Conservation (phyloP, 2,888 invertebrate species). For the Rambutsinella grinnellia region DNA sequence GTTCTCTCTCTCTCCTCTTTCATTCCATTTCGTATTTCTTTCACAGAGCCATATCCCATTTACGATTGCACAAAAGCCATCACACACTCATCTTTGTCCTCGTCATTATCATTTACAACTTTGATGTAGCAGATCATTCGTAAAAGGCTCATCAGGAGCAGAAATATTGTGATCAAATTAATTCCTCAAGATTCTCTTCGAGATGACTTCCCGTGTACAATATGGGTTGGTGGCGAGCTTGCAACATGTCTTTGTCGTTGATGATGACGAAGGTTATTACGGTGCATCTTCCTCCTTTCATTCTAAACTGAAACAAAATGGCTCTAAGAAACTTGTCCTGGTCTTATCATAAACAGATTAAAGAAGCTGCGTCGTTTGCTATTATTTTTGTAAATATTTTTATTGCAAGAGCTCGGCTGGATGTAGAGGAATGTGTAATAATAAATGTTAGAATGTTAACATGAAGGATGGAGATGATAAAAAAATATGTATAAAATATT, state of each 20-base stretch:
- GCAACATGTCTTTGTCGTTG: not conserved
- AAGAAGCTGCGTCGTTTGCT: too few species aligned
- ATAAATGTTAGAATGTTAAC: too few species aligned
- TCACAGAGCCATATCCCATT: slow-evolving; percentile 7
- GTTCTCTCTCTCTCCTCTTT: slow-evolving; percentile 8
- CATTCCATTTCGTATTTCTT: slow-evolving; percentile 38
- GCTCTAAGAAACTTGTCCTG: too few species aligned
- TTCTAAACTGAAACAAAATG: too few species aligned
- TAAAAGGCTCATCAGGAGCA: slow-evolving; percentile 8
- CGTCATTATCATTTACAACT: slow-evolving; percentile 5
- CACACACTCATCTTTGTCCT: slow-evolving; percentile 44
- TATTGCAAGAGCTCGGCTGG: too few species aligned
- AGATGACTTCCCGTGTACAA: not conserved
- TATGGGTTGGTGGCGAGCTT: not conserved
- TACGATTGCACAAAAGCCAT: slow-evolving; percentile 30
- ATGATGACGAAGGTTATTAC: slow-evolving; percentile 37
- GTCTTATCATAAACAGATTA: too few species aligned
- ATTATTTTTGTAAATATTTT: too few species aligned
- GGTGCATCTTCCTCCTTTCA: slow-evolving; percentile 19
- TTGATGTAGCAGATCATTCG: not conserved
- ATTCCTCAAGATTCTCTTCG: slow-evolving; percentile 5
- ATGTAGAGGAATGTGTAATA: too few species aligned
- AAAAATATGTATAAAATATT: too few species aligned
- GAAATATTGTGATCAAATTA: slow-evolving; percentile 11
- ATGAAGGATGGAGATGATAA: too few species aligned